Conservation (phyloP, 2,113 vertebrate species). For the Dromas ardeola region DNA sequence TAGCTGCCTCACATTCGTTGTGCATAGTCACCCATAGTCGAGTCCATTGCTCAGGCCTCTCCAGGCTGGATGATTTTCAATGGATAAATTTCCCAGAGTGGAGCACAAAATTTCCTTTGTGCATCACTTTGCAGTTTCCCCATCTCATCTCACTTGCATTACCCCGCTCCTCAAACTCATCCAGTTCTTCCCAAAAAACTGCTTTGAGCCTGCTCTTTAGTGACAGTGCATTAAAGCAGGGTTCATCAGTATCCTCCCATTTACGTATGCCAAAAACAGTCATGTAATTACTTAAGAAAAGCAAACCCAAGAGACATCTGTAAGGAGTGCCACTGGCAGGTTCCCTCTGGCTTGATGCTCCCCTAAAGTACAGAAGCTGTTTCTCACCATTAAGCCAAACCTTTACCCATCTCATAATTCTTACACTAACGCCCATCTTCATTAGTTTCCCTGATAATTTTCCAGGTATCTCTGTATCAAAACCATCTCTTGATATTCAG, state of each 20-base stretch:
- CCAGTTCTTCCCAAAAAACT: neutral
- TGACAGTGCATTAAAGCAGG: neutral
- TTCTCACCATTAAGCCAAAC: neutral
- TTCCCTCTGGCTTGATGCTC: neutral
- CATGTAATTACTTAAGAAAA: neutral
- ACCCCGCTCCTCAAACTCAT: neutral
- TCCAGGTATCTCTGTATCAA: neutral
- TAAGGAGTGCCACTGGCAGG: neutral
- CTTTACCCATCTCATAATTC: neutral
- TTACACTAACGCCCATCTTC: neutral
- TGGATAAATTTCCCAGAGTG: neutral
- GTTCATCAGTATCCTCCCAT: neutral
- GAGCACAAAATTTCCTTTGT: neutral
- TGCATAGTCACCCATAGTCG: neutral
- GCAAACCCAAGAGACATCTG: neutral
- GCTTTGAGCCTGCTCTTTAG: neutral
- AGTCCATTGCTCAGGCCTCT: neutral
- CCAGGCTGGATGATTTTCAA: neutral
- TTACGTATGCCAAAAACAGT: neutral
- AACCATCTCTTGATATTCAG: neutral
- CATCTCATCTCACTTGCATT: neutral
- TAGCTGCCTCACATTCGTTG: accelerated
- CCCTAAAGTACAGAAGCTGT: neutral
- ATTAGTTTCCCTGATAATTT: neutral
- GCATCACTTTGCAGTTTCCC: neutral